Evolutionary conservation across 1,140 invertebrate genomes (phyloP), one percentile per base, ranked within the genome.

Genomic region (Oreohelix idahoensis): DNA sequence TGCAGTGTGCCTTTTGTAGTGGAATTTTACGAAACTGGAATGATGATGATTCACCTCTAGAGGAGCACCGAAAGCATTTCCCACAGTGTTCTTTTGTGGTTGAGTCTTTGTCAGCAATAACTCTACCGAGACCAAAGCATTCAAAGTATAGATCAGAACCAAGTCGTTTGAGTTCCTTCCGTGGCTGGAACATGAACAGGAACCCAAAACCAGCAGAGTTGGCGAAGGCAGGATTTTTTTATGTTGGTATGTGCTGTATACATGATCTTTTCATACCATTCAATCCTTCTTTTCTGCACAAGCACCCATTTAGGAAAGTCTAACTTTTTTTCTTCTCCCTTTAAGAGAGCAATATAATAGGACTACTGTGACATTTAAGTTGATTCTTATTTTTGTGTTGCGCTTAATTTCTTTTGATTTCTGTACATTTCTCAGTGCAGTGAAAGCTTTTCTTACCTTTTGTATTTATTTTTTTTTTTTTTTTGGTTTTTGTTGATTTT

Each of bases 1-100:
- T 97, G 0, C 94, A 96, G 86, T 98, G 97, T 93, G 96, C 95
- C 10, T 97, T 95, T 94, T 97, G 96, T 92, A 94, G 94, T 86
- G 96, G 95, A 77, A 92, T 97, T 51, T 93, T 96, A 86, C 94
- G 93, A 84, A 94, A 94, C 87, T 98, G 96, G 97, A 95, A 95
- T 92, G 90, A 87, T 83, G 95, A 94, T 79, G 96, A 96, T 93
- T 94, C 94, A 88, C 96, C 97, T 20, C 94, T 95, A 84, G 91
- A 93, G 73, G 96, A 97, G 90, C 97, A 98, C 90, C 93, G 95
- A 75, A 94, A 95, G 45, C 97, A 93, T 84, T 92, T 91, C 77
- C 96, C 96, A 0, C 89, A 94, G 79, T 97, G 96, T 90, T 95
- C 95, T 0, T 95, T 97, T 88, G 90, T 97, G 17, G 73, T 45